These are phyloP conservation scores for Trichoplusia ni DNA, from an alignment of 1,140 invertebrate species.

Conservation along the genomic window DNA sequence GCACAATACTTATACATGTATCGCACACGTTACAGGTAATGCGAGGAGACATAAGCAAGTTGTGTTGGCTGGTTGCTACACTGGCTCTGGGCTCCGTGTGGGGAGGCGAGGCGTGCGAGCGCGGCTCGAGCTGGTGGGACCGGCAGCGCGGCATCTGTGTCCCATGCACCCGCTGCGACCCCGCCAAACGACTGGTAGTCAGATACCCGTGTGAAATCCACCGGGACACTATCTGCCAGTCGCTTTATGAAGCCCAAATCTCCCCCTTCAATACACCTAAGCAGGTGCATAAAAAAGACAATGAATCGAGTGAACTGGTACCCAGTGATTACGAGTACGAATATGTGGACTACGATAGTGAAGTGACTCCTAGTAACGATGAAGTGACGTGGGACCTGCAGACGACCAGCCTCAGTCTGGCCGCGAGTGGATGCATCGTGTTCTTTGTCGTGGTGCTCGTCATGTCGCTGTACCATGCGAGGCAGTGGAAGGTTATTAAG, in stretches of 20 bases:
- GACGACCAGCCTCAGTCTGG: slow-evolving; percentile 80
- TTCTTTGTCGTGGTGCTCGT: slow-evolving; percentile 84
- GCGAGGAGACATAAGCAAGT: slow-evolving; percentile 62
- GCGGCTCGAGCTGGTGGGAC: slow-evolving; percentile 83
- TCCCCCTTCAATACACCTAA: slow-evolving; percentile 77
- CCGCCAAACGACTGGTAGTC: slow-evolving; percentile 79
- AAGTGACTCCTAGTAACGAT: slow-evolving; percentile 62
- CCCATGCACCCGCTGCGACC: slow-evolving; percentile 84
- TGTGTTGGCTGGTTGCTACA: slow-evolving; percentile 67
- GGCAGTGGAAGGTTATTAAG: slow-evolving; percentile 83
- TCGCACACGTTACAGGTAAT: slow-evolving; percentile 60
- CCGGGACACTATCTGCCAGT: slow-evolving; percentile 84
- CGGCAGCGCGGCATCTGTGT: slow-evolving; percentile 81
- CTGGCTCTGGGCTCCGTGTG: slow-evolving; percentile 65
- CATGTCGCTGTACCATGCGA: slow-evolving; percentile 82
- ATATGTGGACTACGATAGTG: slow-evolving; percentile 66
- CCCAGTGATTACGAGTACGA: slow-evolving; percentile 70
- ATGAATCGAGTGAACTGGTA: slow-evolving; percentile 50
- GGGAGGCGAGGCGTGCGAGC: slow-evolving; percentile 72
- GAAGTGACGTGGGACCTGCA: slow-evolving; percentile 81
- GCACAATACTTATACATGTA: not conserved
- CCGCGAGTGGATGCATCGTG: slow-evolving; percentile 83
- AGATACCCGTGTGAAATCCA: slow-evolving; percentile 84
- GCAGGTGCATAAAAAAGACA: slow-evolving; percentile 48
- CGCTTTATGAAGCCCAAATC: slow-evolving; percentile 82